Conservation (phyloP, 37 sponge, comb jelly and placozoan species). For the Hormiphora californensis region DNA sequence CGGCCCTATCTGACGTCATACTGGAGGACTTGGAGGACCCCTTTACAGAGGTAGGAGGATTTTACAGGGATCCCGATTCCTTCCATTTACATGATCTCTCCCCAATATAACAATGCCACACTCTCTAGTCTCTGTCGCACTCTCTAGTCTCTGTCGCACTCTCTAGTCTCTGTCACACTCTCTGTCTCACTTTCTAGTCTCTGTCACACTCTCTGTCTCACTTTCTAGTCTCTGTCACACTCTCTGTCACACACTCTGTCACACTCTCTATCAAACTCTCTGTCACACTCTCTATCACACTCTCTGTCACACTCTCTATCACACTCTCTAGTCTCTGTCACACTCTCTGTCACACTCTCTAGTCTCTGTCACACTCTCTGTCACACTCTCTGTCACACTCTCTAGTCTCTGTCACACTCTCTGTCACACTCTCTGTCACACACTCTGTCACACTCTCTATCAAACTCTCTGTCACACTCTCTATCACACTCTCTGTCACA, state of each 20-base stretch:
- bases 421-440: neutral
- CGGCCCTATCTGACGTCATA: too few species aligned
- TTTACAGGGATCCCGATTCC: too few species aligned
- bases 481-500: neutral
- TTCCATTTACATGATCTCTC: too few species aligned
- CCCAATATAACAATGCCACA: too few species aligned
- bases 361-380: neutral
- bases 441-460: neutral
- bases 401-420: neutral
- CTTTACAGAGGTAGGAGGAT: too few species aligned
- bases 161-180: neutral
- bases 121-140: too few species aligned
- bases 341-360: too few species aligned
- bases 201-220: neutral
- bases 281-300: neutral
- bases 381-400: conserved; percentile 13
- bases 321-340: neutral
- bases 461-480: neutral
- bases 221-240: neutral
- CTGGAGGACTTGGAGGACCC: too few species aligned
- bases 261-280: neutral
- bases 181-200: neutral
- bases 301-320: neutral
- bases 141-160: too few species aligned
- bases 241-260: neutral